phyloP scores from a whole-genome alignment of 2,888 invertebrate species.

The Yponomeuta plumbellus region DNA sequence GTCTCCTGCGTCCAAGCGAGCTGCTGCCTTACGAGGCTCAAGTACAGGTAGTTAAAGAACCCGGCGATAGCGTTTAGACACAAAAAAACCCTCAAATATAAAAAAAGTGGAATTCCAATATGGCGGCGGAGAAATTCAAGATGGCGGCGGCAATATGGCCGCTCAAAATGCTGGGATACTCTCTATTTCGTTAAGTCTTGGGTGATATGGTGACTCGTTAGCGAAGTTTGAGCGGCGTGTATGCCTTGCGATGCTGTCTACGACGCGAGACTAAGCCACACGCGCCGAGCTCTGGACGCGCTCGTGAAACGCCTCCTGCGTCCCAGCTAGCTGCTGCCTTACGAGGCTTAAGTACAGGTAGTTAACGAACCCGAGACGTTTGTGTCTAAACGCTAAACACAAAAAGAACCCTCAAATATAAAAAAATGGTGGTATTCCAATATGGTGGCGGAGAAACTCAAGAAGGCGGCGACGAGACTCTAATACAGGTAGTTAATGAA shows the following conservation, averaged over 20 bases:
- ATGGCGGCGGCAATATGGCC: too few relatives aligned
- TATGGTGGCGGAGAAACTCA: conserved; percentile 76
- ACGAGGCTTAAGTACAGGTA: conserved; percentile 88
- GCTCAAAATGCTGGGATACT: too few relatives aligned
- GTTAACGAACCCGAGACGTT: not conserved
- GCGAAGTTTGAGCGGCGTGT: conserved; percentile 81
- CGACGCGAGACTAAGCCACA: conserved; percentile 78
- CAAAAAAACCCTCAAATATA: too few relatives aligned
- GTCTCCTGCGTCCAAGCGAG: conserved; percentile 83
- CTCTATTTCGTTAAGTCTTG: too few relatives aligned
- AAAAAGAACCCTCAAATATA: not conserved
- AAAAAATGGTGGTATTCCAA: not conserved
- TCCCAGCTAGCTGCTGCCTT: conserved; percentile 84
- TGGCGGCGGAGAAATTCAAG: too few relatives aligned
- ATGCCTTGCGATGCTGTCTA: conserved; percentile 55
- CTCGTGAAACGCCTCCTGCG: conserved; percentile 83
- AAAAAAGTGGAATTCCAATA: too few relatives aligned
- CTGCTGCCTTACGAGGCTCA: conserved; percentile 86
- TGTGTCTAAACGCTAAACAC: too few relatives aligned
- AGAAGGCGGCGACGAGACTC: conserved; percentile 83
- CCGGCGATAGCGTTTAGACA: too few relatives aligned
- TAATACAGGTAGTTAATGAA: conserved; percentile 78
- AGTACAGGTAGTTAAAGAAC: conserved; percentile 77
- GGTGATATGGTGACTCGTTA: too few relatives aligned
- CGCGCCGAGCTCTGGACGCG: conserved; percentile 82